phyloP scores from a whole-genome alignment of 2,797 vertebrate species.

The Rhynchonycteris naso region DNA sequence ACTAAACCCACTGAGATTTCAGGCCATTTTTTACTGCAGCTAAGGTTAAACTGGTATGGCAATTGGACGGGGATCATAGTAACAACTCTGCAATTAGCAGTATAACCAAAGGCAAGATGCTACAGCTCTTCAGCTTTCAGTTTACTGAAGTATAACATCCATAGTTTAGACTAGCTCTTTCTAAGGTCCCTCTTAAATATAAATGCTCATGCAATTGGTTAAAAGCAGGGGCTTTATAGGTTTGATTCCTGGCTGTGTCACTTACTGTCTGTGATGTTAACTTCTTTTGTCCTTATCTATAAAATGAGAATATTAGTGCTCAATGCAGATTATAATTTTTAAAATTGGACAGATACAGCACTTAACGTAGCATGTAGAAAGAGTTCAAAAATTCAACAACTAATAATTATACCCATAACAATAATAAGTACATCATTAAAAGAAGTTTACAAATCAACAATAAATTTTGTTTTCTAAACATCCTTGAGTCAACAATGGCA shows the following conservation, averaged over 20 bases:
- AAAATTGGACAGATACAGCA: not conserved
- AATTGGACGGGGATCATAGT: not conserved
- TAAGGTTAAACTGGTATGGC: not conserved
- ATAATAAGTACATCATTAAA: not conserved
- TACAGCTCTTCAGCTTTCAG: not conserved
- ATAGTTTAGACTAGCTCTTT: not conserved
- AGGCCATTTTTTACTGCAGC: not conserved
- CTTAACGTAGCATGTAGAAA: not conserved
- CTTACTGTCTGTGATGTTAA: not conserved
- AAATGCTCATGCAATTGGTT: not conserved
- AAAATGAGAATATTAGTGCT: constrained; percentile 10
- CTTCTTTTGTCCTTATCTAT: not conserved
- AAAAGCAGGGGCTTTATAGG: not conserved
- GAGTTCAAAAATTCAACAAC: not conserved
- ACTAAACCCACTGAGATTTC: not conserved
- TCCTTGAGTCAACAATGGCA: not conserved
- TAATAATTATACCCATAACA: not conserved
- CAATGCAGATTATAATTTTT: not conserved
- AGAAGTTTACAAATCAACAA: not conserved
- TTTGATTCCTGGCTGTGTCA: not conserved
- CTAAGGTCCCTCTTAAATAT: not conserved
- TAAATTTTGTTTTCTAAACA: constrained; percentile 30
- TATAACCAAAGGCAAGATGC: not conserved
- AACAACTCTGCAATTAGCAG: not conserved
- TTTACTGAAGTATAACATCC: not conserved